These are phyloP conservation scores for Phocides pigmalion DNA, from an alignment of 1,140 invertebrate species.

Conservation along the genomic window DNA sequence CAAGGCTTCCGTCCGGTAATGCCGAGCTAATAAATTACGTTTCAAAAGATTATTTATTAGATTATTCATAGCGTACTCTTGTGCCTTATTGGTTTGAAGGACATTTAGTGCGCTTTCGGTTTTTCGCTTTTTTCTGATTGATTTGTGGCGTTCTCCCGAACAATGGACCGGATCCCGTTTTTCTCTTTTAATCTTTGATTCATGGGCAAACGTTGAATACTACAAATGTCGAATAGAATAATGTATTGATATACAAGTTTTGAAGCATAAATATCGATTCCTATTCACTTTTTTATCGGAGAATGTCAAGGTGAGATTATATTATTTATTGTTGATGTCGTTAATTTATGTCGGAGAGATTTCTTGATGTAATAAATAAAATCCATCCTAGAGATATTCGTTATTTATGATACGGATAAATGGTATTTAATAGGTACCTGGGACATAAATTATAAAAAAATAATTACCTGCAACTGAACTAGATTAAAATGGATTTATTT, in stretches of 20 bases:
- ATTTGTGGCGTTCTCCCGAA: conserved; percentile 62
- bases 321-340: conserved; percentile 11
- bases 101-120: conserved; percentile 58
- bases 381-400: neutral
- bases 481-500: too few relatives aligned
- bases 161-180: conserved; percentile 50
- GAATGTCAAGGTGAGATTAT: conserved; percentile 19
- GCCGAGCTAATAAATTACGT: conserved; percentile 76
- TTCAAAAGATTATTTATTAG: conserved; percentile 82
- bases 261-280: conserved; percentile 29
- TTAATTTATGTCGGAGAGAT: conserved; percentile 11
- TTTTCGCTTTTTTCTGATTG: conserved; percentile 69
- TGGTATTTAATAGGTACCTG: too few relatives aligned
- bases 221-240: conserved; percentile 34
- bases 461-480: too few relatives aligned
- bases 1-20: conserved; percentile 75
- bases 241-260: conserved; percentile 36
- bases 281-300: conserved; percentile 30
- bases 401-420: too few relatives aligned
- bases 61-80: conserved; percentile 77
- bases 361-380: conserved; percentile 23
- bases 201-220: conserved; percentile 49
- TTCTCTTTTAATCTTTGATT: conserved; percentile 50
- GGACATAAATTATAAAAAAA: too few relatives aligned
- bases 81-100: conserved; percentile 78